Conservation (phyloP, 2,888 invertebrate genomes). For the Calliphora vomitoria region DNA sequence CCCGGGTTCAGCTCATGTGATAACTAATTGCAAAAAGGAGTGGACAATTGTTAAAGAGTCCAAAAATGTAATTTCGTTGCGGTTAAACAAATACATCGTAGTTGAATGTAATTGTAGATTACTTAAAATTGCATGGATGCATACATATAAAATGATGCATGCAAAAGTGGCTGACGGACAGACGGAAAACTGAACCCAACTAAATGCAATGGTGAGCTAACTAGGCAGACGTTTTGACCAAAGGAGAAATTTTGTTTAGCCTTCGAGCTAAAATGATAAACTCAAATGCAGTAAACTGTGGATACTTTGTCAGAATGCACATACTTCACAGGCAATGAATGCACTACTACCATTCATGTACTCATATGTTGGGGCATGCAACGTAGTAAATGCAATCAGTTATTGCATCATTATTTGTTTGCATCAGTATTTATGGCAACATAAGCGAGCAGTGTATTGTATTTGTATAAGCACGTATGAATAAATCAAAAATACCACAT, state of each 20-base stretch:
- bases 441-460: constrained; percentile 44
- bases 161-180: background rate
- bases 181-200: background rate
- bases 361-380: constrained; percentile 15
- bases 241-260: constrained; percentile 21
- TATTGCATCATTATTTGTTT: constrained; percentile 61
- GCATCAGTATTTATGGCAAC: constrained; percentile 50
- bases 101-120: constrained; percentile 78
- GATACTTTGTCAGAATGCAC: constrained; percentile 23
- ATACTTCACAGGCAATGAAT: background rate
- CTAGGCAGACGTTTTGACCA: constrained; percentile 20
- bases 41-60: constrained; percentile 35
- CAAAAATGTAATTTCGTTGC: constrained; percentile 55
- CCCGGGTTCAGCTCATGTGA: background rate
- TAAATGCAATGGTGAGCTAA: constrained; percentile 30
- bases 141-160: constrained; percentile 30
- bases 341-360: constrained; percentile 2
- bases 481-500: constrained; percentile 60
- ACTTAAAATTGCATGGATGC: constrained; percentile 74
- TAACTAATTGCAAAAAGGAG: constrained; percentile 15
- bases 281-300: constrained; percentile 45
- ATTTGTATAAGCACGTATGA: constrained; percentile 54
- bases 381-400: constrained; percentile 53
- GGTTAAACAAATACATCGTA: constrained; percentile 56
- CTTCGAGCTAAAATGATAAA: constrained; percentile 50